Base-by-base conservation (phyloP, 2,113 vertebrate genomes). In the Lasiurus cinereus region DNA sequence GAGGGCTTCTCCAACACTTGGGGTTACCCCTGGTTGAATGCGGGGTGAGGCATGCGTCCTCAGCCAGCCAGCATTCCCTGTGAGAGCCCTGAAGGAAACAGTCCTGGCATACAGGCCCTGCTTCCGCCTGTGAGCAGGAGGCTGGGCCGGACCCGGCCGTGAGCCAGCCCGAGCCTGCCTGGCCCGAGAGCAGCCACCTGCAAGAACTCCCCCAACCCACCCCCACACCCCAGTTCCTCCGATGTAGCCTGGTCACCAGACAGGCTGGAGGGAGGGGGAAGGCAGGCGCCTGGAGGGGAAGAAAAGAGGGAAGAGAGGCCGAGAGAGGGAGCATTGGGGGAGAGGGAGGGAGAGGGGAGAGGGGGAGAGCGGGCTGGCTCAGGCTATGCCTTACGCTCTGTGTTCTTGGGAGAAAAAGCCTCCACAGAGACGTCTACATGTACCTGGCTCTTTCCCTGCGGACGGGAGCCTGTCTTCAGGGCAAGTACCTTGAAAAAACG, bases 381-480 rank as follows among this genome's bases (percentile, higher is more conserved):
- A 52, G 33, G 48, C n/a, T 36, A 66, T 24, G n/a, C 27, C 50
- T 90, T 50, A 85, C 31, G 92, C 88, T 82, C 56, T 15, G 76
- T 19, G 59, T 18, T 90, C n/a, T 21, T 73, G 9, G 86, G 29
- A 90, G 43, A 24, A 94, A 83, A 91, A 22, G 87, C 66, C 72
- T 74, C 70, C 56, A 74, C 48, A 89, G 74, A 87, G 77, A 72
- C 50, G 39, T 48, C 52, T 91, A 43, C 18, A 24, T 36, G 67
- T 24, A 78, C 64, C 90, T 27, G 59, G 67, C 72, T 84, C 31
- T 79, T 86, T 76, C 56, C 39, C 14, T 95, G 69, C 70, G 54
- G 48, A 18, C 43, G 31, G 78, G 84, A 91, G 86, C 21, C n/a
- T 90, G 78, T 96, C 50, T 54, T n/a, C 16, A 72, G 14, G 79